Percentiles rank a stretch among this genome's conserved stretches.
phyloP scores from a whole-genome alignment of 2,113 vertebrate species.

The Struthio camelus region DNA sequence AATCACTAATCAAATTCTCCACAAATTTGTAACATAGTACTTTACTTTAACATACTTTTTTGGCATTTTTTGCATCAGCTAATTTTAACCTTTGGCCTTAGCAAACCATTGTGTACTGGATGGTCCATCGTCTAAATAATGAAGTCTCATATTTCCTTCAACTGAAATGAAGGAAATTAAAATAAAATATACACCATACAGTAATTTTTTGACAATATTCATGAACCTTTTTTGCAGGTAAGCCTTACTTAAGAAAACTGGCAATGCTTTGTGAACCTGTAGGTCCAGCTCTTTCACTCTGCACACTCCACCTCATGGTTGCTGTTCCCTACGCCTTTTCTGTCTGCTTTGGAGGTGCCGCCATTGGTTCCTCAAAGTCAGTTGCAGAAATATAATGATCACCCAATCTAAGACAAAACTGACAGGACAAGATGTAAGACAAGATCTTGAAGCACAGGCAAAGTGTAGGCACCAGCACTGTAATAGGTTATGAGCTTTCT shows the following conservation, averaged over 20 bases:
- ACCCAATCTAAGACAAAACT: background rate
- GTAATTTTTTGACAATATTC: background rate
- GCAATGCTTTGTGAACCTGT: background rate
- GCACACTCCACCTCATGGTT: background rate
- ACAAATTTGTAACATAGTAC: background rate
- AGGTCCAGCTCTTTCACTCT: background rate
- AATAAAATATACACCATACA: background rate
- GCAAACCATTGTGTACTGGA: background rate
- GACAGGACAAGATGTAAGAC: background rate
- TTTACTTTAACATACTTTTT: constrained; percentile 11
- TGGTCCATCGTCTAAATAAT: background rate
- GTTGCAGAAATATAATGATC: background rate
- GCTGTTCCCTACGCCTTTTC: background rate
- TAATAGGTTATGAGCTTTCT: background rate
- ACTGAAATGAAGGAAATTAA: constrained; percentile 12
- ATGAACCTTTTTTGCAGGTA: background rate
- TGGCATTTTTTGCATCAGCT: background rate
- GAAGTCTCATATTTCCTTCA: background rate
- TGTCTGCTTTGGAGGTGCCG: background rate
- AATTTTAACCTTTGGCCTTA: constrained; percentile 9
- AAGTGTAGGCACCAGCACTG: background rate
- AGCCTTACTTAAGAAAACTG: background rate
- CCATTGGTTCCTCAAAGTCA: background rate
- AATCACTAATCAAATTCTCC: background rate
- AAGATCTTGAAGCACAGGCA: background rate